A percentile compares a stretch with the other conserved stretches of the same genome.
Conservation (phyloP, 2,113 vertebrate genomes). For the Tamias sibiricus region DNA sequence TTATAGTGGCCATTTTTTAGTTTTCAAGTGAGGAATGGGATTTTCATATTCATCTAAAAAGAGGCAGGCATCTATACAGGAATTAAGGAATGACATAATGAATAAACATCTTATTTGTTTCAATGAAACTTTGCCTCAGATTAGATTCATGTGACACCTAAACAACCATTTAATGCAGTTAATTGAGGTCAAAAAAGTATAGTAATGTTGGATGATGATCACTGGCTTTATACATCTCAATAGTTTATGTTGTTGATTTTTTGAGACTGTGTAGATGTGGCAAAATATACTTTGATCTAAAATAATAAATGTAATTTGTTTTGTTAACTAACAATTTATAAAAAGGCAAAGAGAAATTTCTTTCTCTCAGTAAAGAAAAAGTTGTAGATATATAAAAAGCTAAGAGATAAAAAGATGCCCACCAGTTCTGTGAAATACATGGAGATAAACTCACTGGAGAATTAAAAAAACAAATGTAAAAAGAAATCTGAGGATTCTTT, state of each 20-base stretch:
- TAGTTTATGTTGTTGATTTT: not conserved
- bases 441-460: not conserved
- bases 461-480: slow-evolving; percentile 42
- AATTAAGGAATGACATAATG: not conserved
- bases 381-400: not conserved
- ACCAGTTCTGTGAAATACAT: not conserved
- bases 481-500: slow-evolving; percentile 17
- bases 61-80: not conserved
- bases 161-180: not conserved
- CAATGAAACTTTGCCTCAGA: not conserved
- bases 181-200: not conserved
- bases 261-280: not conserved
- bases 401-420: not conserved
- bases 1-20: not conserved
- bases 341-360: not conserved
- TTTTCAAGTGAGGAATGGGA: slow-evolving; percentile 4
- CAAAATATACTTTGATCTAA: not conserved
- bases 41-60: not conserved
- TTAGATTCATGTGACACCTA: not conserved
- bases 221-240: not conserved
- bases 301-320: not conserved
- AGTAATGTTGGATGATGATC: not conserved
- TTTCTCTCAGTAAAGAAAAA: not conserved
- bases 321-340: not conserved
- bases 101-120: not conserved